Base-by-base conservation (phyloP, 2,888 invertebrate genomes). In the Homarus gammarus region DNA sequence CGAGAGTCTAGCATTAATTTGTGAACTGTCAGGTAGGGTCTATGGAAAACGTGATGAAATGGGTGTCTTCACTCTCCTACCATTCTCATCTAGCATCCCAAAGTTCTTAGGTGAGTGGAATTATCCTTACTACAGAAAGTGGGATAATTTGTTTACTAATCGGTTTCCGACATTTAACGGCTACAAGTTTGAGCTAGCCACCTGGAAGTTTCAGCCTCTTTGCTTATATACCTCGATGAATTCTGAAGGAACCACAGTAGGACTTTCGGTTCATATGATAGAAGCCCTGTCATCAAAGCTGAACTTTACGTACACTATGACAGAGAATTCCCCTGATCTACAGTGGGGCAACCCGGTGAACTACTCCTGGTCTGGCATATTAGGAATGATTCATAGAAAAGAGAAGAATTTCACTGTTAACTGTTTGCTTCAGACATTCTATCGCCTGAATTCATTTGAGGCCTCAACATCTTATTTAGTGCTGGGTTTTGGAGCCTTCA, bases 281-380 rank as follows among this genome's bases (percentile, higher is more conserved):
- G 73, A 51, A 0, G 44, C 73, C 10, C 31, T 89, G n/a, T 73
- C 79, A 31, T 22, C n/a, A 51, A 44, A 49, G 12, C 79, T 89
- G 0, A 81, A 89, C 44, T 85, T 84, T 22, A 79, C 73, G 22
- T 89, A 84, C 75, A 84, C 84, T 8, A 22, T 89, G 40, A 89
- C 81, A 0, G 75, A 49, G 12, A 33, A 40, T 8, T 22, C 84
- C 1, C 61, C 84, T 0, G 84, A 77, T 36, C 33, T 31, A 27
- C 51, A 84, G 38, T 89, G 84, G 89, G 89, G 84, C 6, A 72
- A 31, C 1, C 61, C 31, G 5, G 84, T 81, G 31, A 89, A 89
- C 72, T 79, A 84, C 1, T 56, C 89, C n/a, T 89, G 89, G 84
- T 40, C 22, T 15, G 89, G 84, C 2, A 44, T 79, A 38, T n/a